phyloP scores from a whole-genome alignment of 2,113 vertebrate genomes.

The Bambusicola thoracicus region DNA sequence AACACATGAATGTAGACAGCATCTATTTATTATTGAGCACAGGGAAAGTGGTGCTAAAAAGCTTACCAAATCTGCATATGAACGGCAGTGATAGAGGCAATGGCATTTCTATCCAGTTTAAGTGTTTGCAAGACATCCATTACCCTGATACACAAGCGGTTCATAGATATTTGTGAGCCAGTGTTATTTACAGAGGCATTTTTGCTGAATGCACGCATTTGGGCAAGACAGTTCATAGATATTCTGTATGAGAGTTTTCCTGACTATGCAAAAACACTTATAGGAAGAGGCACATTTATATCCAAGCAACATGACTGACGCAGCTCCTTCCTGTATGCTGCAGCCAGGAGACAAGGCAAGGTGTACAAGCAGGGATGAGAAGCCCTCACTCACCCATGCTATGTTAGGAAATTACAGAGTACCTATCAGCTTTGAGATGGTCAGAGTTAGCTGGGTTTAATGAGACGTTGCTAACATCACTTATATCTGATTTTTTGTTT shows the following conservation, averaged over 20 bases:
- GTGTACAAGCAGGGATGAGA: background rate
- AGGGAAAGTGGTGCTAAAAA: background rate
- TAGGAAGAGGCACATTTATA: background rate
- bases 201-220: conserved; percentile 6
- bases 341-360: background rate
- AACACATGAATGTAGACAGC: fast-evolving
- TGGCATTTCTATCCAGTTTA: background rate
- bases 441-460: background rate
- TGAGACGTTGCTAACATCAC: background rate
- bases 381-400: background rate
- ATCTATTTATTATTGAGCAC: background rate
- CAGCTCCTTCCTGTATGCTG: fast-evolving
- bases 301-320: background rate
- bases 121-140: background rate
- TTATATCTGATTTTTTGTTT: background rate
- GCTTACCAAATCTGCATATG: background rate
- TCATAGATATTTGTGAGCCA: background rate
- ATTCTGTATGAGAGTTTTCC: background rate
- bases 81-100: background rate
- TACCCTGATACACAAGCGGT: background rate
- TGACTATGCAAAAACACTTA: background rate
- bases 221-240: background rate
- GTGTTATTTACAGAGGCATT: background rate
- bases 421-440: background rate
- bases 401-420: background rate